A percentile compares a stretch with the other conserved stretches of the same genome.
These are phyloP conservation scores for Pseudopipra pipra DNA, from an alignment of 2,113 vertebrate species.

Conservation along the genomic window DNA sequence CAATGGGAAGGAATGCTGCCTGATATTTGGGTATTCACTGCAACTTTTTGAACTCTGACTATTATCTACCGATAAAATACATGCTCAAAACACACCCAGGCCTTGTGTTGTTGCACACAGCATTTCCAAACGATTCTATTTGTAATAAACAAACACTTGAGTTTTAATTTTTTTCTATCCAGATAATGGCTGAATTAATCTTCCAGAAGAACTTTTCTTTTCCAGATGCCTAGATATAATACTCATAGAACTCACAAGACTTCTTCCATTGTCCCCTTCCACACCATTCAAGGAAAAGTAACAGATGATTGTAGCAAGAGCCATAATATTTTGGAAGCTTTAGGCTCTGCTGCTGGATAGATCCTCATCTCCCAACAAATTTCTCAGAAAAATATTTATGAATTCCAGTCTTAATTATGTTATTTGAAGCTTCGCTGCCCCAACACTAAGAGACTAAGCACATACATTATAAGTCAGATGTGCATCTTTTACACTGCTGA, in stretches of 20 bases:
- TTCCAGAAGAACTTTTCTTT: not conserved
- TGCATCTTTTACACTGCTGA: not conserved
- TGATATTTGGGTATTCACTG: not conserved
- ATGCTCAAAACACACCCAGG: not conserved
- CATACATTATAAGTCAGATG: not conserved
- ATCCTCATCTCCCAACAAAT: not conserved
- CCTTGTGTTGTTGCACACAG: not conserved
- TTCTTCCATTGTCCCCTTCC: not conserved
- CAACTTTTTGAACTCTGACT: not conserved
- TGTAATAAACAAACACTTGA: not conserved
- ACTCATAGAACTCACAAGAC: not conserved
- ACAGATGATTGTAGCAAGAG: not conserved
- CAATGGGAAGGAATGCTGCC: not conserved
- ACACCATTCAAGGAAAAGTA: not conserved
- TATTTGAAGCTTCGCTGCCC: not conserved
- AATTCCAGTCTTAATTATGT: not conserved
- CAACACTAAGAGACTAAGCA: not conserved
- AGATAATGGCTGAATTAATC: not conserved
- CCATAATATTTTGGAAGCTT: not conserved
- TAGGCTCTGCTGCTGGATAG: not conserved
- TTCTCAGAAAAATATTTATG: not conserved
- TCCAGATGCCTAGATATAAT: not conserved
- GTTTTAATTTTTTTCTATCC: not conserved
- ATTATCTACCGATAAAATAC: not conserved
- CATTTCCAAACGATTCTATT: not conserved